Conservation (phyloP, 2,888 invertebrate species). For the Spodoptera littoralis region DNA sequence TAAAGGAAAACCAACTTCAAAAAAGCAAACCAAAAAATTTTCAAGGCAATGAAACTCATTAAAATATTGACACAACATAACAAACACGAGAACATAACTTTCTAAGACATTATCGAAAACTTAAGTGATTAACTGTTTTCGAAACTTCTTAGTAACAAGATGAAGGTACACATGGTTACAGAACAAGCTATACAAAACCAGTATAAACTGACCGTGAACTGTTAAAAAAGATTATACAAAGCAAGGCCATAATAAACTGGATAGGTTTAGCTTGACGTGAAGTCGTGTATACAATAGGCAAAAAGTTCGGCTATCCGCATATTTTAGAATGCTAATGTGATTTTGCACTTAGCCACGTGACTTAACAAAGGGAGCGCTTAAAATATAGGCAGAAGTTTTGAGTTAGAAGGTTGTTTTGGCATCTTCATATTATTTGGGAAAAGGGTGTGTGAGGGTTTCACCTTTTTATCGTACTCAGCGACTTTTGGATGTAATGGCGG, state of each 20-base stretch:
- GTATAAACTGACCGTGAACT: no score
- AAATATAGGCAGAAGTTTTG: constrained; percentile 42
- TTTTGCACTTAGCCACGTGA: constrained; percentile 63
- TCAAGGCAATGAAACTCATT: constrained; percentile 43
- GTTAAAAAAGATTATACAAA: no score
- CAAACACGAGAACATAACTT: constrained; percentile 48
- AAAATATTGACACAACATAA: constrained; percentile 42
- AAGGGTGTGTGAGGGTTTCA: constrained; percentile 3
- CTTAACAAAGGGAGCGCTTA: constrained; percentile 48
- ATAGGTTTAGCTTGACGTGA: no score
- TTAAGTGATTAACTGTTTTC: constrained; percentile 82
- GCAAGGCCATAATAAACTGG: no score
- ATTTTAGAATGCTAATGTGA: constrained; percentile 75
- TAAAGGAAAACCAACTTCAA: no score
- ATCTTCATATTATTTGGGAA: constrained; percentile 35
- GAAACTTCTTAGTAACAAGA: constrained; percentile 60
- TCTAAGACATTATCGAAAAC: constrained; percentile 76
- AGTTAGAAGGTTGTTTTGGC: constrained; percentile 48
- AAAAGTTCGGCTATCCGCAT: constrained; percentile 75
- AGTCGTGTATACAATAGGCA: constrained; percentile 60
- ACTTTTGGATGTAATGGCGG: constrained; percentile 4
- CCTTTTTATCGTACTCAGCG: constrained; percentile 14
- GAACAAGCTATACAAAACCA: no score
- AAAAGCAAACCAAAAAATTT: no score
- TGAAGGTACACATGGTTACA: constrained; percentile 39